These are phyloP conservation scores for Frankliniella fusca DNA, from an alignment of 2,888 invertebrate genomes.

Conservation along the genomic window DNA sequence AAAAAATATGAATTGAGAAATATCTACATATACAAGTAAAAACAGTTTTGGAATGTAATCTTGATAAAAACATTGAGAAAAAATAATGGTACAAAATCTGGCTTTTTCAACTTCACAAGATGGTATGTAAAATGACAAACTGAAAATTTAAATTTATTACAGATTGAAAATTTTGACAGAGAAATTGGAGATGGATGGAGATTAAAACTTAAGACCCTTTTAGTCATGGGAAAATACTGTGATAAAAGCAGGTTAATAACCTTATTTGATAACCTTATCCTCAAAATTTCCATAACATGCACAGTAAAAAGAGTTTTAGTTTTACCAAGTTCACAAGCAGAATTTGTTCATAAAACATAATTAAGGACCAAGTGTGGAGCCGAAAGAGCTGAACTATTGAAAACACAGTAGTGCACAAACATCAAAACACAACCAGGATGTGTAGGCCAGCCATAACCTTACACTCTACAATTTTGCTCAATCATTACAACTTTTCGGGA, in stretches of 20 bases:
- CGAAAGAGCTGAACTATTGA: neutral
- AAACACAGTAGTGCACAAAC: neutral
- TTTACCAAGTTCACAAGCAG: neutral
- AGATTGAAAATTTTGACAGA: neutral
- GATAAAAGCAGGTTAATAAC: neutral
- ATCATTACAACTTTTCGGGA: neutral
- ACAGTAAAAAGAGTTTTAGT: too few species aligned
- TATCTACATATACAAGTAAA: neutral
- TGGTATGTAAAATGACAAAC: too few species aligned
- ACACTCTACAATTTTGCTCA: neutral
- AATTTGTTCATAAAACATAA: neutral
- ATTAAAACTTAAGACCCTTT: too few species aligned
- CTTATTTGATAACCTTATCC: constrained; percentile 35
- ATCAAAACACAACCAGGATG: constrained; percentile 15
- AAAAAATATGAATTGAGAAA: too few species aligned
- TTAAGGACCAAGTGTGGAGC: neutral
- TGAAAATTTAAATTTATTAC: neutral
- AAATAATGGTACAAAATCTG: too few species aligned
- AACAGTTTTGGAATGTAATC: neutral
- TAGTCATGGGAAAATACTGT: neutral
- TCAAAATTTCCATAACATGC: constrained; percentile 38
- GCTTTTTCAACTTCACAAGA: too few species aligned
- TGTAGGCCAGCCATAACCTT: neutral
- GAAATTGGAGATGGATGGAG: neutral
- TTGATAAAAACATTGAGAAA: neutral